Percentiles rank a stretch among this genome's conserved stretches.
Evolutionary conservation across 2,888 invertebrate genomes (phyloP).

Genomic region (Scaptomyza parva): DNA sequence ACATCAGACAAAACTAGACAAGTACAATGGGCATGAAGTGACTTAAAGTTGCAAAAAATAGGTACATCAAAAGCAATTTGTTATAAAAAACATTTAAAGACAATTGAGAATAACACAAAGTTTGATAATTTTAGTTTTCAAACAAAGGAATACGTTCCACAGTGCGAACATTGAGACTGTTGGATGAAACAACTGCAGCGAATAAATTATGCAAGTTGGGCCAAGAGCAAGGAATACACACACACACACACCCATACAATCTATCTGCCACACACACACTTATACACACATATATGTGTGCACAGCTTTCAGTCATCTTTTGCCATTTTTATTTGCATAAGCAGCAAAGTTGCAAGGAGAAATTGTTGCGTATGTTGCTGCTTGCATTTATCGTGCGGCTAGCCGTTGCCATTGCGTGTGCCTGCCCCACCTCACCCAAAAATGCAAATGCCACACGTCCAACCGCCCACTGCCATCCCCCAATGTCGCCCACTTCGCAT

Average conservation of each 20-base stretch:
- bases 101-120: not conserved
- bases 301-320: slow-evolving; percentile 51
- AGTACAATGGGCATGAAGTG: not conserved
- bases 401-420: not conserved
- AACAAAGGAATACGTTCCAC: slow-evolving; percentile 36
- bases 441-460: slow-evolving; percentile 17
- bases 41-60: no score
- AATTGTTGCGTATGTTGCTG: slow-evolving; percentile 64
- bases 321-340: slow-evolving; percentile 67
- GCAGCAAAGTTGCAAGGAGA: slow-evolving; percentile 48
- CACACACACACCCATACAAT: slow-evolving; percentile 7
- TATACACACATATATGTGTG: slow-evolving; percentile 1
- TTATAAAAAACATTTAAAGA: not conserved
- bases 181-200: slow-evolving; percentile 64
- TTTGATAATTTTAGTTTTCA: no score
- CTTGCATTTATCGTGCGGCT: slow-evolving; percentile 32
- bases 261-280: not conserved
- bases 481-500: slow-evolving; percentile 34
- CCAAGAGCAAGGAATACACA: slow-evolving; percentile 34
- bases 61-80: no score
- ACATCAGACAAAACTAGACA: not conserved
- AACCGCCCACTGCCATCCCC: not conserved
- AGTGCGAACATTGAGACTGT: slow-evolving; percentile 40
- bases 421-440: not conserved
- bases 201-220: slow-evolving; percentile 61